phyloP scores from a whole-genome alignment of 35 echinoderm and acorn worm species.

The Acanthaster planci region DNA sequence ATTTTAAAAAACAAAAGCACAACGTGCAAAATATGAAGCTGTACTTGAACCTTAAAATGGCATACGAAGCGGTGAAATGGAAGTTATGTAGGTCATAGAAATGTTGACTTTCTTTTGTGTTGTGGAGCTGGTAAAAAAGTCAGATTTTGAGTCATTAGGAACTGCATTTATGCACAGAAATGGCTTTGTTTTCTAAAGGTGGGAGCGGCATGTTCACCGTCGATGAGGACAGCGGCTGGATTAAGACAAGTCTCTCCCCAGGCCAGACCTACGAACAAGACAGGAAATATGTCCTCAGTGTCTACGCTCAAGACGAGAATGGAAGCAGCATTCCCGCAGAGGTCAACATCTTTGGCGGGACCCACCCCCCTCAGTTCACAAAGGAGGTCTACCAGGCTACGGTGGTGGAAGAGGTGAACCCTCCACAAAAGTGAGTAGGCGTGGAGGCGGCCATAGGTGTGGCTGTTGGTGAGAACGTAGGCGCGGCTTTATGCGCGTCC shows the following conservation, averaged over 20 bases:
- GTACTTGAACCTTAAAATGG: too few species aligned
- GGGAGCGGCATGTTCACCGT: conserved; percentile 50
- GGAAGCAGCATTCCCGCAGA: conserved; percentile 22
- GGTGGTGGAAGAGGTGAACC: conserved; percentile 35
- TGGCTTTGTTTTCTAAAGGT: conserved; percentile 14
- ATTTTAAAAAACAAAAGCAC: too few species aligned
- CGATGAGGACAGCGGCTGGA: conserved; percentile 61
- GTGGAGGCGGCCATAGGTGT: background rate
- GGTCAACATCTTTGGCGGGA: conserved; percentile 64
- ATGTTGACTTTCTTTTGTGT: too few species aligned
- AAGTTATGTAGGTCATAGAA: too few species aligned
- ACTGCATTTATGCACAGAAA: too few species aligned
- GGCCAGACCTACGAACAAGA: conserved; percentile 22
- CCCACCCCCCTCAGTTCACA: conserved; percentile 70
- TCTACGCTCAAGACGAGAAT: conserved; percentile 53
- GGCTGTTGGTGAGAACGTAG: too few species aligned
- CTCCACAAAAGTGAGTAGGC: conserved; percentile 23
- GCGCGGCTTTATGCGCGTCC: too few species aligned
- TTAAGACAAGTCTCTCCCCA: conserved; percentile 21
- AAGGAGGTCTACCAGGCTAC: conserved; percentile 57
- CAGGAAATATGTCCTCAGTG: conserved; percentile 71
- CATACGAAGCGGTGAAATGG: too few species aligned
- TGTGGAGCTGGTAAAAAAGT: too few species aligned
- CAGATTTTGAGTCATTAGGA: too few species aligned
- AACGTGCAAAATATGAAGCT: too few species aligned